Evolutionary conservation across 2,797 vertebrate species (phyloP).

Genomic region (Galago senegalensis): DNA sequence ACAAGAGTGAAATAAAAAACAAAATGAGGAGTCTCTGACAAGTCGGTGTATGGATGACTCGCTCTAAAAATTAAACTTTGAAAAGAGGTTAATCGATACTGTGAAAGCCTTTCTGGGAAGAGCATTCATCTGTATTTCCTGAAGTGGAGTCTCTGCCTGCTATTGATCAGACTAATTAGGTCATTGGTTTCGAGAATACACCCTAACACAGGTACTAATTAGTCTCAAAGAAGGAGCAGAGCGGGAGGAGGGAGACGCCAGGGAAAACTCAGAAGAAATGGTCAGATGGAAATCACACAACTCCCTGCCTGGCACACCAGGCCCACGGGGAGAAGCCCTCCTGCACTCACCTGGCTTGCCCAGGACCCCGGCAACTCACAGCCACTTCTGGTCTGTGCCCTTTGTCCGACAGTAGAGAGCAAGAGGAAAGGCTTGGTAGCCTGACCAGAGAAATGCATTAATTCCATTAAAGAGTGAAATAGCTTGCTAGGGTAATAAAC

Average conservation of each 20-base stretch:
- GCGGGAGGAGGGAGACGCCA: neutral
- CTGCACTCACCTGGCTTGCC: neutral
- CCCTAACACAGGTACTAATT: neutral
- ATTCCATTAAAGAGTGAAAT: neutral
- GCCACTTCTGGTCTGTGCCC: neutral
- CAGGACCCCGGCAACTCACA: neutral
- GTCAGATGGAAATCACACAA: neutral
- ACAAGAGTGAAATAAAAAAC: neutral
- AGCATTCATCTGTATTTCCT: neutral
- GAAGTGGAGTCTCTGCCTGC: neutral
- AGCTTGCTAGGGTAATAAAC: neutral
- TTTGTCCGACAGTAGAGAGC: conserved; percentile 17
- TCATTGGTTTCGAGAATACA: neutral
- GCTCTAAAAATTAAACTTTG: neutral
- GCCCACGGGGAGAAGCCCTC: neutral
- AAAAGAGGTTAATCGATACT: neutral
- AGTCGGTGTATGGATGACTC: neutral
- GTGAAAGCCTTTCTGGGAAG: neutral
- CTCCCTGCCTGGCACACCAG: neutral
- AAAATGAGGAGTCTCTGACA: neutral
- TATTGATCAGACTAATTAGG: neutral
- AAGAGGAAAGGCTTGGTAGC: neutral
- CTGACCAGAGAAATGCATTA: neutral
- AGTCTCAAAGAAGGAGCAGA: neutral
- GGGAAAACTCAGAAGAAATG: neutral